Conservation (phyloP, 2,797 vertebrate genomes). For the Danio jaintianensis region DNA sequence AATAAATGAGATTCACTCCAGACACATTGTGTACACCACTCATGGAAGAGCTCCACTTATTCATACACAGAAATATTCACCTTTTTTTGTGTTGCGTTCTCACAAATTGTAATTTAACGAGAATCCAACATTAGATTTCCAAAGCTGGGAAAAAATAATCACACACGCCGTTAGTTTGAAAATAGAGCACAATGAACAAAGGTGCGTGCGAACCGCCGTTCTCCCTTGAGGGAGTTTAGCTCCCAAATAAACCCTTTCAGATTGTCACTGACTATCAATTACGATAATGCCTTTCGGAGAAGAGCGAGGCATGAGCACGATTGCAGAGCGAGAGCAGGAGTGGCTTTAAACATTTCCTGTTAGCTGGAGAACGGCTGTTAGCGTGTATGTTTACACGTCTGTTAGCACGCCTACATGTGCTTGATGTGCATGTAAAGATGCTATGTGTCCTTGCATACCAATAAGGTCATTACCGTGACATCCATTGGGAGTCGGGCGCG, state of each 20-base stretch:
- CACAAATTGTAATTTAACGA: slow-evolving; percentile 17
- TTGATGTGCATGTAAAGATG: neutral
- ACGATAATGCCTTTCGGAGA: slow-evolving; percentile 23
- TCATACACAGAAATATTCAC: neutral
- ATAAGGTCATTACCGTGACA: slow-evolving; percentile 33
- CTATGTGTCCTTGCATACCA: slow-evolving; percentile 29
- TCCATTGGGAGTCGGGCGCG: neutral
- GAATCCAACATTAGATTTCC: neutral
- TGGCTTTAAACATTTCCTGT: neutral
- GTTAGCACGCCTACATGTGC: neutral
- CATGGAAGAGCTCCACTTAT: neutral
- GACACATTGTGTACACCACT: neutral
- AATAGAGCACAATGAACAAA: slow-evolving; percentile 42
- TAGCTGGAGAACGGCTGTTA: slow-evolving; percentile 14
- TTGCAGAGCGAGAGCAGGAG: neutral
- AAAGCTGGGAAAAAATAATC: slow-evolving; percentile 28
- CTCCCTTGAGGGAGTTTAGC: slow-evolving; percentile 49
- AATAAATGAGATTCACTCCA: neutral
- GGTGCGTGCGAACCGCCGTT: slow-evolving; percentile 35
- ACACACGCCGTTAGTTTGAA: slow-evolving; percentile 42
- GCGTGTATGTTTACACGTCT: neutral
- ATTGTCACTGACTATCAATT: slow-evolving; percentile 56
- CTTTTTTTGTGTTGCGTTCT: neutral
- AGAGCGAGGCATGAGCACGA: neutral
- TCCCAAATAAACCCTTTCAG: slow-evolving; percentile 57